These are phyloP conservation scores for Drosophila parthenogenetica DNA, from an alignment of 2,888 invertebrate species.

Conservation along the genomic window DNA sequence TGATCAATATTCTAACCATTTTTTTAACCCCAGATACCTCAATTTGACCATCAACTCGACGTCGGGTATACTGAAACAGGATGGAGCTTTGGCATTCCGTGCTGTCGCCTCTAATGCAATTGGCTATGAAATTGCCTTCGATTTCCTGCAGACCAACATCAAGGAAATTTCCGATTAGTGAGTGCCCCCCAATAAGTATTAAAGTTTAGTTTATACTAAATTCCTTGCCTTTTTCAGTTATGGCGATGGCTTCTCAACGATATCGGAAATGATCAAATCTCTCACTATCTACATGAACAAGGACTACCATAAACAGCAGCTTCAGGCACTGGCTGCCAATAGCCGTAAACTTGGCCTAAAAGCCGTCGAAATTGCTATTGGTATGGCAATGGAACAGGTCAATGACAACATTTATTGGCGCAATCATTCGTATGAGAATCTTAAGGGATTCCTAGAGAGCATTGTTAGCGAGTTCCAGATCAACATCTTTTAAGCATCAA, in stretches of 20 bases:
- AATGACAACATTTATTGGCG: conserved; percentile 85
- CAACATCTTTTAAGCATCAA: conserved; percentile 79
- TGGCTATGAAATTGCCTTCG: conserved; percentile 88
- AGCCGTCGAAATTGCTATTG: conserved; percentile 82
- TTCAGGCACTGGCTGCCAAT: conserved; percentile 80
- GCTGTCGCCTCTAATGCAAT: conserved; percentile 87
- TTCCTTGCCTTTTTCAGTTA: conserved; percentile 81
- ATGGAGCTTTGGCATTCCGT: conserved; percentile 87
- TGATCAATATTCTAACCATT: not conserved
- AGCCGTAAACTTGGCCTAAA: conserved; percentile 81
- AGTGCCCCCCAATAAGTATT: conserved; percentile 47
- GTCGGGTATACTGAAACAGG: conserved; percentile 88
- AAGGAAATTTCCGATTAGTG: conserved; percentile 85
- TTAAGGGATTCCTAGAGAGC: conserved; percentile 82
- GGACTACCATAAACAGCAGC: conserved; percentile 84
- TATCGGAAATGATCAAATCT: conserved; percentile 86
- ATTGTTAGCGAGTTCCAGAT: conserved; percentile 84
- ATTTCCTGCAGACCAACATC: conserved; percentile 85
- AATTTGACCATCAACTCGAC: conserved; percentile 85
- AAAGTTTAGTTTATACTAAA: not conserved
- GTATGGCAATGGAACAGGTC: conserved; percentile 84
- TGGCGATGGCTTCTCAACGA: conserved; percentile 86
- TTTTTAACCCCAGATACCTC: conserved; percentile 84
- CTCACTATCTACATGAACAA: conserved; percentile 87
- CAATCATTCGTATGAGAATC: conserved; percentile 83